Evolutionary conservation across 2,888 invertebrate species (phyloP).

Genomic region (Leucophora obtusa): DNA sequence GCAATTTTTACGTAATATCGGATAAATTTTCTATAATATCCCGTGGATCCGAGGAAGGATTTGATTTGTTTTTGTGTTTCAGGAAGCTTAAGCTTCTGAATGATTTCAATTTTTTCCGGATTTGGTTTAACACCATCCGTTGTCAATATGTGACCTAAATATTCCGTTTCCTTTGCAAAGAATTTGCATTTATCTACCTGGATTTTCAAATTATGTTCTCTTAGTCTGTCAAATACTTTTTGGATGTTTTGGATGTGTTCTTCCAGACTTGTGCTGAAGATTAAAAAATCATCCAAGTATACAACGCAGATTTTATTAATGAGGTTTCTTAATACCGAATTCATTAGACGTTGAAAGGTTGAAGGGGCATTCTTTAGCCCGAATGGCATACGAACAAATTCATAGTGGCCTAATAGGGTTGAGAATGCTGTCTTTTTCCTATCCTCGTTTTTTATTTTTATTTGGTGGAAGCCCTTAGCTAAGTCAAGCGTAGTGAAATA

Average conservation of each 20-base stretch:
- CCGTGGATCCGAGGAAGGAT: not conserved
- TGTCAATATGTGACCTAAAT: too few relatives aligned
- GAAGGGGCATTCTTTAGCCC: too few relatives aligned
- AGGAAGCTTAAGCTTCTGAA: too few relatives aligned
- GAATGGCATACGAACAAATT: too few relatives aligned
- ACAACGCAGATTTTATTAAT: too few relatives aligned
- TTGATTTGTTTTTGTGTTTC: constrained; percentile 7
- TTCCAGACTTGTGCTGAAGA: constrained; percentile 1
- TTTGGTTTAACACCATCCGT: constrained; percentile 5
- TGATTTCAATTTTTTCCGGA: not conserved
- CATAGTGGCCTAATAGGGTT: not conserved
- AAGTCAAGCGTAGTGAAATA: not conserved
- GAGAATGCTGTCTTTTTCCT: constrained; percentile 11
- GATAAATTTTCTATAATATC: too few relatives aligned
- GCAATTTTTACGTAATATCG: too few relatives aligned
- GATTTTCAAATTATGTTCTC: too few relatives aligned
- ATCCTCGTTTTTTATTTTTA: not conserved
- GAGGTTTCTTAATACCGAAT: not conserved
- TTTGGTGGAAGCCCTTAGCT: too few relatives aligned
- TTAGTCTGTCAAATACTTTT: not conserved
- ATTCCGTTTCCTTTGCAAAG: not conserved
- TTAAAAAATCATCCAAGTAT: not conserved
- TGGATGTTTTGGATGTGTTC: not conserved
- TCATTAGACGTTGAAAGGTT: too few relatives aligned
- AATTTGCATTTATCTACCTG: too few relatives aligned